Base-by-base conservation (phyloP, 2,797 vertebrate genomes). In the Bovichtus diacanthus region DNA sequence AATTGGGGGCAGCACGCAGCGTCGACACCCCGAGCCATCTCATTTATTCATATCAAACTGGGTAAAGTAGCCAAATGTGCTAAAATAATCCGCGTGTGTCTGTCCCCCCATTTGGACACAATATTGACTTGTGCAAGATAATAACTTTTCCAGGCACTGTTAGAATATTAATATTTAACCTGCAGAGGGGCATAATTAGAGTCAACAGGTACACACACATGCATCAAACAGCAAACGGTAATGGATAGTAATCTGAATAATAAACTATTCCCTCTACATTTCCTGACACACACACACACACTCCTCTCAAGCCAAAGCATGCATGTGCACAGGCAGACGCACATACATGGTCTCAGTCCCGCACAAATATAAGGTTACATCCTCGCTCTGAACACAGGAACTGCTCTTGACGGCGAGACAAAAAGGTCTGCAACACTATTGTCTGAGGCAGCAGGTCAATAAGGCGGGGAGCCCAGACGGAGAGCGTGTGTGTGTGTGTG, bases 21-120 rank as follows among this genome's bases (percentile, higher is more conserved):
- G 83, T n/a, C 71, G 49, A 84, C 78, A 85, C 70, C 65, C 71
- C 74, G 74, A 70, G 83, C 53, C 62, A 55, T 70, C 87, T 91
- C 65, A 81, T 83, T 89, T 90, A 82, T 87, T 90, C 80, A 82
- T 62, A 79, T 84, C 87, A 88, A 88, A 88, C 86, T 81, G 80
- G 67, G 77, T 51, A 83, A 84, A 83, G 70, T 29, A 68, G 81
- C 78, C 72, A 82, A 87, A 88, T 81, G 78, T 84, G 73, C 64
- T 71, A 67, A 84, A 89, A 88, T 90, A 88, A 91, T 89, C 84
- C 84, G 82, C 62, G 16, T 72, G 84, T n/a, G 76, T 64, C 63
- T 75, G 77, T 87, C 71, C 74, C 51, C n/a, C 67, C 27, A 59
- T 81, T 87, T 91, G 72, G 87, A 82, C 77, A 74, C 61, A 15